Evolutionary conservation across 2,113 vertebrate species (phyloP), one percentile per base, ranked within the genome.

Genomic region (Piaya cayana): DNA sequence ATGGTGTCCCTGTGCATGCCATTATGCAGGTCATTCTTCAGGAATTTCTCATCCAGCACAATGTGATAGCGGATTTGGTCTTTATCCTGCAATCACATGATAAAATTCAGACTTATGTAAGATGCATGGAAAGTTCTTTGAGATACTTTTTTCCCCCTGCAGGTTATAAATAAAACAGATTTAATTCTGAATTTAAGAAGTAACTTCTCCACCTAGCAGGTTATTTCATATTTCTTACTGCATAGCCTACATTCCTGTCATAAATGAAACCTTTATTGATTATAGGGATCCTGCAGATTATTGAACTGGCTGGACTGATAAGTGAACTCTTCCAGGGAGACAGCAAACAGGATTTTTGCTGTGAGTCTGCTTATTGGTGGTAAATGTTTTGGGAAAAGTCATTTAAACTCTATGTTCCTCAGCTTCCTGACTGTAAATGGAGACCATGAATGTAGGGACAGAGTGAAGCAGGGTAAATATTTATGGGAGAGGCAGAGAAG

Each of bases 1-100:
- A 99, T 98, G 25, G 99, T 99, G 67, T 98, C 97, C 67, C 98
- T 98, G 97, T 99, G 98, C 90, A 98, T 98, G 75, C 99, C 99
- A 0, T 97, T 93, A 96, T 97, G 98, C 64, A 99, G 97, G 81
- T 98, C 96, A 0, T 98, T 98, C 95, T 97, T 98, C 90, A 98
- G 93, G 49, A 99, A 97, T 47, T 98, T 98, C 94, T 99, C 98
- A 7, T 95, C 96, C 32, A 98, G 62, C 78, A 99, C 81, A 79
- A 99, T 42, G 0, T 99, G 99, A 69, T 99, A 99, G 55, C 85
- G 98, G 11, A 99, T 97, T 6, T 97, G 88, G 23, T 98, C 98
- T 65, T 98, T 95, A 15, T 98, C 98, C 99, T 99, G 98, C 65
- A 55, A 29, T 76, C 30, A 75, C 20, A 55, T 3, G 25, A 32